A percentile compares a stretch with the other conserved stretches of the same genome.
phyloP scores from a whole-genome alignment of 53 echinoderm and acorn worm genomes.

The Hippasteria phrygiana region DNA sequence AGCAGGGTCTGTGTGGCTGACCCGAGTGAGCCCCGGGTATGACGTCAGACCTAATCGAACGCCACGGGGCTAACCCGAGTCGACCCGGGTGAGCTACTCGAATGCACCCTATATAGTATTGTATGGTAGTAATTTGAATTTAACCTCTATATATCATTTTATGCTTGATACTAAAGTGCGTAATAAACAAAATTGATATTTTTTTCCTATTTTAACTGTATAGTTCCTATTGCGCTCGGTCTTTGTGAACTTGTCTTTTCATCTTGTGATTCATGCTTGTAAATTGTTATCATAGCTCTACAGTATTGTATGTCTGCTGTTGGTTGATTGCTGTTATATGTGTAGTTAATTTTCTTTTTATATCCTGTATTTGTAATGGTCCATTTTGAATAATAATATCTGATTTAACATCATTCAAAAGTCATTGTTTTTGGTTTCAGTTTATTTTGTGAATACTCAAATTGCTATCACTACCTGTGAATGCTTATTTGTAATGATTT shows the following conservation, averaged over 20 bases:
- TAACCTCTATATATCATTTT: not conserved
- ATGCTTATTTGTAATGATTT: no score
- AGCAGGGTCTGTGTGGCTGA: no score
- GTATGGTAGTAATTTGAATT: no score
- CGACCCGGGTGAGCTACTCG: no score
- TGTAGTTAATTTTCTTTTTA: not conserved
- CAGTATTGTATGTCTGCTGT: not conserved
- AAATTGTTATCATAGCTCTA: not conserved
- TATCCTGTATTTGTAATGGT: constrained; percentile 8
- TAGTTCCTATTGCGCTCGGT: not conserved
- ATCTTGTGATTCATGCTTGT: not conserved
- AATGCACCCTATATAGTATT: no score
- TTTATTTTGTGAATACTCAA: not conserved
- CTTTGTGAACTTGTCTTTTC: not conserved
- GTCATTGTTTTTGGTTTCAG: not conserved
- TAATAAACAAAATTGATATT: not conserved
- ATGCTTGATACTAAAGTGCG: not conserved
- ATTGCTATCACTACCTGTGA: no score
- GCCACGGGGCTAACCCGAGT: no score
- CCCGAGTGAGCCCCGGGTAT: no score
- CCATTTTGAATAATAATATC: constrained; percentile 1
- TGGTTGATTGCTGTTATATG: not conserved
- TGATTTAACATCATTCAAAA: not conserved
- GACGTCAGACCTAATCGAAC: no score
- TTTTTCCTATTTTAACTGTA: not conserved